A percentile compares a stretch with the other conserved stretches of the same genome.
phyloP scores from a whole-genome alignment of 2,797 vertebrate genomes.

The Enteromius anoplus region DNA sequence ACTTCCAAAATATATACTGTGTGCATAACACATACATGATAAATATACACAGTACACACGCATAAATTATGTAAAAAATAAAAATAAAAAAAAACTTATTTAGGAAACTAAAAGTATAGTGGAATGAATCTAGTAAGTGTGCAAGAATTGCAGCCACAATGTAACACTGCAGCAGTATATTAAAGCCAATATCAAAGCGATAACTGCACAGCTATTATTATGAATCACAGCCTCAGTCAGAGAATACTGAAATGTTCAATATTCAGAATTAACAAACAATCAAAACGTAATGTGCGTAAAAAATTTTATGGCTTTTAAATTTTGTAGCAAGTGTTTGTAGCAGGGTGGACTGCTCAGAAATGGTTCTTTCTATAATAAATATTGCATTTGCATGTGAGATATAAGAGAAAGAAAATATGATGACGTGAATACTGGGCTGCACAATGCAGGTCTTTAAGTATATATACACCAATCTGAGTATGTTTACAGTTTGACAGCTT shows the following conservation, averaged over 20 bases:
- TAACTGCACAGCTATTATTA: background rate
- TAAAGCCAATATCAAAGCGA: background rate
- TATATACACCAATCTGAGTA: background rate
- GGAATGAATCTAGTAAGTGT: background rate
- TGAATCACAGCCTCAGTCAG: background rate
- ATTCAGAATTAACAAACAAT: background rate
- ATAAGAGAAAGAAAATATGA: background rate
- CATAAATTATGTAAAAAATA: too few relatives aligned
- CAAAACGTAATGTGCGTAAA: background rate
- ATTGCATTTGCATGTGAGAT: background rate
- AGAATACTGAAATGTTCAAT: background rate
- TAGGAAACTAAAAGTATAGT: background rate
- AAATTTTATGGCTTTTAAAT: background rate
- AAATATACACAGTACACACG: too few relatives aligned
- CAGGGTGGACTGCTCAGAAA: background rate
- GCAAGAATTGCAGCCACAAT: background rate
- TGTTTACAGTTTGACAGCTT: constrained; percentile 22
- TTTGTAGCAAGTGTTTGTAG: background rate
- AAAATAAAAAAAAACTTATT: too few relatives aligned
- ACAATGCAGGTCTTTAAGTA: constrained; percentile 15
- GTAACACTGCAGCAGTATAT: background rate
- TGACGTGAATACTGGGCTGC: background rate
- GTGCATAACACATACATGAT: too few relatives aligned
- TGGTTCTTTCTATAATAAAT: background rate
- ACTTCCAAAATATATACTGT: too few relatives aligned